Conservation (phyloP, 2,113 vertebrate genomes). For the Eurypyga helias region DNA sequence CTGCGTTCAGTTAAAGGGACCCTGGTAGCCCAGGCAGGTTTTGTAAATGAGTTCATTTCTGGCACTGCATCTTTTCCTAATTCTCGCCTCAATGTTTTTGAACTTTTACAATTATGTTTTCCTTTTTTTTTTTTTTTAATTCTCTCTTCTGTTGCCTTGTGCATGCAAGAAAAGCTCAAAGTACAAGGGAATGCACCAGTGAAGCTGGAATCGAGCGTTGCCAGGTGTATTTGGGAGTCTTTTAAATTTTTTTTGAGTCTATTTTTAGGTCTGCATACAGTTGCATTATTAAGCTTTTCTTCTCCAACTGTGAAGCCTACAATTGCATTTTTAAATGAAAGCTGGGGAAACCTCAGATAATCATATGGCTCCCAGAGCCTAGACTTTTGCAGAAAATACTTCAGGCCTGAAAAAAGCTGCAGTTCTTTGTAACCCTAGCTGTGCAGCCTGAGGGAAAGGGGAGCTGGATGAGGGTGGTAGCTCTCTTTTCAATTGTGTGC, state of each 20-base stretch:
- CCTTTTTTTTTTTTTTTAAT: neutral
- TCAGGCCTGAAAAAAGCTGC: neutral
- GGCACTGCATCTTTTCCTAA: neutral
- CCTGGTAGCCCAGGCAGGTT: neutral
- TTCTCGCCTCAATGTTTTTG: neutral
- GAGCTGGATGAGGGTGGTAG: neutral
- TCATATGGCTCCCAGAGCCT: neutral
- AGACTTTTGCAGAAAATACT: neutral
- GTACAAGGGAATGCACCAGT: neutral
- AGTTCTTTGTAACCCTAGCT: neutral
- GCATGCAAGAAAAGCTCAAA: neutral
- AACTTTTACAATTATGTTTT: neutral
- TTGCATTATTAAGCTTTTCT: slow-evolving; percentile 50
- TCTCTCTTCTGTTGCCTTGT: neutral
- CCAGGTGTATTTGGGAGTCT: slow-evolving; percentile 4
- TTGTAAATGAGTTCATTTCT: slow-evolving; percentile 25
- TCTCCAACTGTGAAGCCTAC: slow-evolving; percentile 31
- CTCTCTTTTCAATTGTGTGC: neutral
- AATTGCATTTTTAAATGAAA: slow-evolving; percentile 27
- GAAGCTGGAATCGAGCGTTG: neutral
- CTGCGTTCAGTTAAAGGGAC: slow-evolving; percentile 10
- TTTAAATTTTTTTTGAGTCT: neutral
- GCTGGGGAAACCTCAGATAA: slow-evolving; percentile 5
- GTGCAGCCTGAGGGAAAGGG: neutral
- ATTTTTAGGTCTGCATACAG: slow-evolving; percentile 41